Evolutionary conservation across 2,888 invertebrate species (phyloP).

Genomic region (Volucella zonaria): DNA sequence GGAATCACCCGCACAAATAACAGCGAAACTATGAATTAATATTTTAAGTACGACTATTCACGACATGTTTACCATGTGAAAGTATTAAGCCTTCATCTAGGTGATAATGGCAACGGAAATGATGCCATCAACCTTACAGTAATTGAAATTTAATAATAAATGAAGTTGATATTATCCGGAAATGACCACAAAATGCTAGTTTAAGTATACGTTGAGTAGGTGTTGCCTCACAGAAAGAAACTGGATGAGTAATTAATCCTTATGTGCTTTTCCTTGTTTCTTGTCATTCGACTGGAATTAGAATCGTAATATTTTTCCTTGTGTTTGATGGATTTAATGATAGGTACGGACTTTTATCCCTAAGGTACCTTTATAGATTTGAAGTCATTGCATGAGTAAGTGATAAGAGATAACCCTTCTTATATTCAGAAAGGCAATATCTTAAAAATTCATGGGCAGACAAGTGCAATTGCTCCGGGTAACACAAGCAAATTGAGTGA

Average conservation of each 20-base stretch:
- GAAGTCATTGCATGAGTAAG: constrained; percentile 7
- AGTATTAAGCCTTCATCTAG: constrained; percentile 16
- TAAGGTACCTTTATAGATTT: constrained; percentile 3
- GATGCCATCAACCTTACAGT: constrained; percentile 31
- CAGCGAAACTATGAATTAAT: constrained; percentile 21
- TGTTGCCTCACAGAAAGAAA: neutral
- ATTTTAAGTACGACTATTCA: constrained; percentile 26
- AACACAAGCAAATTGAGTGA: no score
- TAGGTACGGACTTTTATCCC: neutral
- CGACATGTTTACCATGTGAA: constrained; percentile 27
- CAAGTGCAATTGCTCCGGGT: neutral
- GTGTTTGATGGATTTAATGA: neutral
- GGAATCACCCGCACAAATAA: constrained; percentile 45
- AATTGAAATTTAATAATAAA: constrained; percentile 64
- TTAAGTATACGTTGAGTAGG: neutral
- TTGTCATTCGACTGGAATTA: neutral
- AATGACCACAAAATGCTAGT: neutral
- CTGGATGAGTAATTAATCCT: neutral
- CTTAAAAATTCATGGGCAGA: constrained; percentile 26
- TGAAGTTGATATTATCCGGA: constrained; percentile 13
- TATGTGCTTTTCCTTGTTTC: neutral
- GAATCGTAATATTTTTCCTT: neutral
- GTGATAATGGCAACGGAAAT: constrained; percentile 7
- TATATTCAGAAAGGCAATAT: neutral
- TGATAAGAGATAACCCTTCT: neutral